Conservation (phyloP, 2,113 vertebrate species). For the Ictalurus furcatus region DNA sequence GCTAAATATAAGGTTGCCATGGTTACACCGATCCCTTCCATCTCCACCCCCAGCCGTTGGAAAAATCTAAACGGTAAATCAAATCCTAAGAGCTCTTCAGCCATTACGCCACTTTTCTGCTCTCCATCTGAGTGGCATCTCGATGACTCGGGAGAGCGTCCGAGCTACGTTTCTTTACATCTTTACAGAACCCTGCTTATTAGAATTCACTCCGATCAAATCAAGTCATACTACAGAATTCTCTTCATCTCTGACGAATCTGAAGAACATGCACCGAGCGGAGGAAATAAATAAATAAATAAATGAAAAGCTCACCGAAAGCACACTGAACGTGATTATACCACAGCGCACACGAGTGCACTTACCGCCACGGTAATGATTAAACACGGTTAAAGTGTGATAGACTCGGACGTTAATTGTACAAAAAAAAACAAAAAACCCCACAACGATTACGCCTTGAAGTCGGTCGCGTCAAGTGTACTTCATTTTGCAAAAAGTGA, state of each 20-base stretch:
- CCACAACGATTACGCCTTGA: background rate
- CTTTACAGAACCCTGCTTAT: background rate
- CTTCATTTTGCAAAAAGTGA: background rate
- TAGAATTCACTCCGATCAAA: background rate
- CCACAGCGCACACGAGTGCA: background rate
- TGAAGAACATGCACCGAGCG: background rate
- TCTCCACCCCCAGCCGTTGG: background rate
- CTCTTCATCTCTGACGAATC: background rate
- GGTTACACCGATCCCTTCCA: slow-evolving; percentile 32
- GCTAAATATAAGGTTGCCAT: slow-evolving; percentile 48
- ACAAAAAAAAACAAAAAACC: background rate
- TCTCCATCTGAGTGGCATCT: background rate
- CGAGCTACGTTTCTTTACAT: background rate
- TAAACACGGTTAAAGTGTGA: background rate
- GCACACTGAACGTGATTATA: background rate
- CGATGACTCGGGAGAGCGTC: background rate
- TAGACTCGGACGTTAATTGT: background rate
- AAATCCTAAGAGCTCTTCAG: slow-evolving; percentile 10
- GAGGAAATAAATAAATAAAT: background rate
- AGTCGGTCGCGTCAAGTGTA: background rate
- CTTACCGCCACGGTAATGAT: background rate
- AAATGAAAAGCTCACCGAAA: background rate
- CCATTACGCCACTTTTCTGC: background rate
- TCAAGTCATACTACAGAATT: background rate
- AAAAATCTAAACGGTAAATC: slow-evolving; percentile 4